phyloP scores from a whole-genome alignment of 35 echinoderm and acorn worm species.

The Heliocidaris erythrogramma region DNA sequence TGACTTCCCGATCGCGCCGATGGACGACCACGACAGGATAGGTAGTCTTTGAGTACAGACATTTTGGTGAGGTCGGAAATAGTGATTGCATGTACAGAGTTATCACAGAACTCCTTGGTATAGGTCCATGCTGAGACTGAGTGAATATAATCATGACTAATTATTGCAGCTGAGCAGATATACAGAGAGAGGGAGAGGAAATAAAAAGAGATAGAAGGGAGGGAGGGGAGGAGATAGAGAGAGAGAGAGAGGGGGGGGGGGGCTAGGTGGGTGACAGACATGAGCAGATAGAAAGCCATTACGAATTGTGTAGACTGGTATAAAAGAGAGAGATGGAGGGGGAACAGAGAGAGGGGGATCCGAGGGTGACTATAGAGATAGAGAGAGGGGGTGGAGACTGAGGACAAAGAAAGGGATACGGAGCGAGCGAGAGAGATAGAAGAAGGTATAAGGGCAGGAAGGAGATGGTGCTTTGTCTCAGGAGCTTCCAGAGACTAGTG shows the following conservation, averaged over 20 bases:
- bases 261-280: no score
- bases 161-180: no score
- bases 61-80: neutral
- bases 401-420: neutral
- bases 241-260: neutral
- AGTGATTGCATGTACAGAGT: no score
- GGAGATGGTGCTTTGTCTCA: no score
- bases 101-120: no score
- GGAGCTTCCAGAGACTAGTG: no score
- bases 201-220: neutral
- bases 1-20: slow-evolving; percentile 6
- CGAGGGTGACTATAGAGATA: neutral
- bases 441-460: no score
- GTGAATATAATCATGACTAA: no score
- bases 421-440: neutral
- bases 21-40: neutral
- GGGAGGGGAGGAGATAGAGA: neutral
- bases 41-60: neutral
- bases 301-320: no score
- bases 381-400: neutral
- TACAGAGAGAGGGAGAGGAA: neutral
- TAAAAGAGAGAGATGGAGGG: neutral
- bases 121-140: no score
- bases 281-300: no score
- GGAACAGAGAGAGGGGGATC: neutral